Conservation (phyloP, 1,140 invertebrate genomes). For the Panagrolaimus sp. region DNA sequence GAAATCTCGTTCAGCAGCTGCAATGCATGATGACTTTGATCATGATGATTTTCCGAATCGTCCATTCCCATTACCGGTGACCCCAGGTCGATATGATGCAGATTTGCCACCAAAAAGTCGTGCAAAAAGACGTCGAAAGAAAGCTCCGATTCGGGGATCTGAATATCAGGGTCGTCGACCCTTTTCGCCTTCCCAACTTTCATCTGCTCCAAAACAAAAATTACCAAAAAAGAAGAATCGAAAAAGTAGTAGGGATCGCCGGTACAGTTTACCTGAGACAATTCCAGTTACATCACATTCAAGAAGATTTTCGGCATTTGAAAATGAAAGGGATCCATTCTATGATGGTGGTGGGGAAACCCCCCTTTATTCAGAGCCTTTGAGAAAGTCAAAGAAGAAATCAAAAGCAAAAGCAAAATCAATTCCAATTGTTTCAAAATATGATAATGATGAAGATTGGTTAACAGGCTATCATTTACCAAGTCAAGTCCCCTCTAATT, state of each 20-base stretch:
- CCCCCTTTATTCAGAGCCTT: not conserved
- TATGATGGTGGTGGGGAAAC: too few relatives aligned
- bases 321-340: too few relatives aligned
- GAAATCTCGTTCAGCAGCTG: not conserved
- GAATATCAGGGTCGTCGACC: not conserved
- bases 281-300: too few relatives aligned
- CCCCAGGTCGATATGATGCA: not conserved
- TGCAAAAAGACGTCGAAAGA: not conserved
- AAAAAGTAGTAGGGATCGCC: too few relatives aligned
- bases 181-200: constrained; percentile 1
- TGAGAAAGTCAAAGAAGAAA: not conserved
- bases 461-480: constrained; percentile 3
- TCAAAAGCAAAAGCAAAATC: not conserved
- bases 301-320: too few relatives aligned
- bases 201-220: not conserved
- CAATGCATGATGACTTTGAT: not conserved
- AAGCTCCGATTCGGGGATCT: not conserved
- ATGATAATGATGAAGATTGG: not conserved
- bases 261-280: too few relatives aligned
- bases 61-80: not conserved
- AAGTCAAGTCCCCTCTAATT: not conserved
- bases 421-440: not conserved
- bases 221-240: too few relatives aligned
- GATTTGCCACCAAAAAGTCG: not conserved
- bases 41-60: constrained; percentile 11